These are phyloP conservation scores for Drosophila kurseongensis DNA, from an alignment of 1,140 invertebrate genomes.

Conservation along the genomic window DNA sequence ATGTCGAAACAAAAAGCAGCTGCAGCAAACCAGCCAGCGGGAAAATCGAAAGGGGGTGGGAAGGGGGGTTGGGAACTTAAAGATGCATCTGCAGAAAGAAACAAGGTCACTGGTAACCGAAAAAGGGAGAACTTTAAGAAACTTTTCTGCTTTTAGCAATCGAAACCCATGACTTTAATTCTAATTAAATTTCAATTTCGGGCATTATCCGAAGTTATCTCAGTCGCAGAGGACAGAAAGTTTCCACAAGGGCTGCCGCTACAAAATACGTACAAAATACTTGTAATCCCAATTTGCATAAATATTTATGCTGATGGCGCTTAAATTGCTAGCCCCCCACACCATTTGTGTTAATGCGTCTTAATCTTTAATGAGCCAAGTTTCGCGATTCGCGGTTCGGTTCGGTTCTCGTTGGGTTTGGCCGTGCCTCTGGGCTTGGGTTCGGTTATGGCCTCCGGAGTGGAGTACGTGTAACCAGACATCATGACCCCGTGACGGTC, in stretches of 20 bases:
- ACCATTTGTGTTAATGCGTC: conserved; percentile 75
- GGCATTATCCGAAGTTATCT: conserved; percentile 6
- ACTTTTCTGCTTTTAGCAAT: conserved; percentile 25
- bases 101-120: conserved; percentile 42
- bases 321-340: conserved; percentile 56
- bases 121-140: conserved; percentile 20
- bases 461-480: conserved; percentile 50
- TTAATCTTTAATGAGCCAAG: conserved; percentile 83
- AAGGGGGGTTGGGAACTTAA: conserved; percentile 19
- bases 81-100: conserved; percentile 45
- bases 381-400: conserved; percentile 66
- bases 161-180: conserved; percentile 42
- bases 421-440: conserved; percentile 11
- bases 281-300: conserved; percentile 82
- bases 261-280: conserved; percentile 66
- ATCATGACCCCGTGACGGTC: conserved; percentile 23
- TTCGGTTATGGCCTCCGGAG: conserved; percentile 12
- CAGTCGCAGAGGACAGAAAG: conserved; percentile 14
- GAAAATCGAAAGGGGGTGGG: conserved; percentile 20
- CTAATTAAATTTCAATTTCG: conserved; percentile 73
- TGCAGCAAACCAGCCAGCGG: conserved; percentile 18
- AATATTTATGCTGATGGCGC: conserved; percentile 80
- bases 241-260: conserved; percentile 27
- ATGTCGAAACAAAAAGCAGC: conserved; percentile 52
- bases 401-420: conserved; percentile 27